These are phyloP conservation scores for Heliconius sara DNA, from an alignment of 2,888 invertebrate species.

Conservation along the genomic window DNA sequence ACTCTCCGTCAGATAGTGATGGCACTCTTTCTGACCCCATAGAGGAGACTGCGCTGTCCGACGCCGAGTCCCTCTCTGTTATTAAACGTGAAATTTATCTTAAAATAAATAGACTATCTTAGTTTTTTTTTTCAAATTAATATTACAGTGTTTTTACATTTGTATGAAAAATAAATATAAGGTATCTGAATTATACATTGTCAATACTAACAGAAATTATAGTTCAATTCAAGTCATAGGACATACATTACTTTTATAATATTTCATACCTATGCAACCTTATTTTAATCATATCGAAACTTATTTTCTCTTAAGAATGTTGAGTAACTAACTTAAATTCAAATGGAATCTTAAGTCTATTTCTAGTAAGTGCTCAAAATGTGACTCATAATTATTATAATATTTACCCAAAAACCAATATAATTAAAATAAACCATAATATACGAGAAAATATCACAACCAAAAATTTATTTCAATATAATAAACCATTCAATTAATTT, in stretches of 20 bases:
- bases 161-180: too few species aligned
- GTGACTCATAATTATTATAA: not conserved
- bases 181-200: too few species aligned
- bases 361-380: not conserved
- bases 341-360: not conserved
- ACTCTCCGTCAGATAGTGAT: slow-evolving; percentile 94
- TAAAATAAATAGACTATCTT: not conserved
- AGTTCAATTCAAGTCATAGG: too few species aligned
- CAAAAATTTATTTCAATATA: not conserved
- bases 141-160: too few species aligned
- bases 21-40: slow-evolving; percentile 96
- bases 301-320: not conserved
- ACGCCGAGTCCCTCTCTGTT: slow-evolving; percentile 90
- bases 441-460: not conserved
- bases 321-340: not conserved
- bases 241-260: too few species aligned
- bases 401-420: not conserved
- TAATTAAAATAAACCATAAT: not conserved
- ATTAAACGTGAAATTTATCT: slow-evolving; percentile 8
- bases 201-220: too few species aligned
- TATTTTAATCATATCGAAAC: too few species aligned
- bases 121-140: too few species aligned
- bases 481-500: not conserved
- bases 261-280: too few species aligned
- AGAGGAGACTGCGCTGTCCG: slow-evolving; percentile 95